Evolutionary conservation across 2,888 invertebrate genomes (phyloP).

Genomic region (Scaptodrosophila latifasciaeformis): DNA sequence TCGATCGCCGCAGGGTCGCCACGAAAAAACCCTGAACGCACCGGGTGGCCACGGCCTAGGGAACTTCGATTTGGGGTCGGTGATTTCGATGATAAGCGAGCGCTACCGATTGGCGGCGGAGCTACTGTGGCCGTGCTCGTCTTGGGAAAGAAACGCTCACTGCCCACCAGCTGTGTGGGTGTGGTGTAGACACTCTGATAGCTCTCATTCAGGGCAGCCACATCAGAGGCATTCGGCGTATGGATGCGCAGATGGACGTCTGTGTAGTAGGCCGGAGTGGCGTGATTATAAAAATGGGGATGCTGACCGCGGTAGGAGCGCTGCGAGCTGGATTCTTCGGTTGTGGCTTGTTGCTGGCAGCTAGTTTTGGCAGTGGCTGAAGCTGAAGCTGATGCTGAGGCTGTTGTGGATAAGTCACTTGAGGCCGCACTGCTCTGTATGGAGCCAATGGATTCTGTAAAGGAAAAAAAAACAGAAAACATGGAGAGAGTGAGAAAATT

Average conservation of each 20-base stretch:
- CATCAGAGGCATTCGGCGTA: constrained; percentile 66
- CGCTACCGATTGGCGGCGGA: constrained; percentile 46
- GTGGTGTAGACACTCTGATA: constrained; percentile 73
- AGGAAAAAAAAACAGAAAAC: constrained; percentile 10
- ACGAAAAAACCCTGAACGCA: constrained; percentile 58
- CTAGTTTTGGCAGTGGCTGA: constrained; percentile 77
- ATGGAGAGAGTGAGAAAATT: too few relatives aligned
- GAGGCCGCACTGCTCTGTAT: constrained; percentile 45
- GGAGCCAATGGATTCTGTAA: constrained; percentile 66
- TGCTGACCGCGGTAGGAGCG: constrained; percentile 70
- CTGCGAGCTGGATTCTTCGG: constrained; percentile 39
- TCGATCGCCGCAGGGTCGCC: constrained; percentile 55
- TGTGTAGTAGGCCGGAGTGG: constrained; percentile 72
- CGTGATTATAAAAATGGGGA: constrained; percentile 71
- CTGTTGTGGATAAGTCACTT: constrained; percentile 71
- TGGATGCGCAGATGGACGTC: constrained; percentile 71
- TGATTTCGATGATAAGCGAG: constrained; percentile 6
- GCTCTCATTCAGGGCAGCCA: constrained; percentile 70
- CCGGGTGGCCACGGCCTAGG: background rate
- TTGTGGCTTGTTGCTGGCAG: constrained; percentile 72
- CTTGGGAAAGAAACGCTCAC: constrained; percentile 69
- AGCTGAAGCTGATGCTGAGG: too few relatives aligned
- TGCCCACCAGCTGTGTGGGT: constrained; percentile 69
- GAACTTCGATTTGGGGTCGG: constrained; percentile 20
- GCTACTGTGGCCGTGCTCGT: constrained; percentile 61